Evolutionary conservation across 2,888 invertebrate genomes (phyloP).

Genomic region (Nectonema munidae): DNA sequence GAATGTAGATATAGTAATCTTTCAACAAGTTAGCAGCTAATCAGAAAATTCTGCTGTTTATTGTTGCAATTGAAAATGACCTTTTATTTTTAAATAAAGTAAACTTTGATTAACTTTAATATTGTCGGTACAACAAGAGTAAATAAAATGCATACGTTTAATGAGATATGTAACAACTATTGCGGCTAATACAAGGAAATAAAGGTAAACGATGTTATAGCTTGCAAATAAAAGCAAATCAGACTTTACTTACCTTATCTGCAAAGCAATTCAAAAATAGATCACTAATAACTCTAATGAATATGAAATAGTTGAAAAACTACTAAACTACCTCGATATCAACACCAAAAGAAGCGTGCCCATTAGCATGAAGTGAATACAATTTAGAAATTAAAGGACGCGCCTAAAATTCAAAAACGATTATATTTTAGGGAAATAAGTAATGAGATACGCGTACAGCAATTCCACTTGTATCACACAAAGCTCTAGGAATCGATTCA

Average conservation of each 20-base stretch:
- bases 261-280: conserved; percentile 51
- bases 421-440: conserved; percentile 6
- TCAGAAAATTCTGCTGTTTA: no score
- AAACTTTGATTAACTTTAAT: no score
- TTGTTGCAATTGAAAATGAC: no score
- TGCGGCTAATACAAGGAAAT: conserved; percentile 85
- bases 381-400: conserved; percentile 55
- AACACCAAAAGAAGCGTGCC: conserved; percentile 44
- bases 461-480: conserved; percentile 72
- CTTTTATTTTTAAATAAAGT: no score
- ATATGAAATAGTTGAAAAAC: not conserved
- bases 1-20: no score
- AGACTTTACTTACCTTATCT: conserved; percentile 93
- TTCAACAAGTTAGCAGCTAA: no score
- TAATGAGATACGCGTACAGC: conserved; percentile 26
- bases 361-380: conserved; percentile 63
- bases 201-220: conserved; percentile 65
- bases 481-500: conserved; percentile 54
- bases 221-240: conserved; percentile 77
- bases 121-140: no score
- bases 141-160: no score
- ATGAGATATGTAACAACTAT: no score
- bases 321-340: conserved; percentile 38
- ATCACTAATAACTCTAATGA: conserved; percentile 16
- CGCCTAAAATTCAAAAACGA: conserved; percentile 24